Percentiles rank a stretch among this genome's conserved stretches.
Evolutionary conservation across 1,140 invertebrate species (phyloP).

Genomic region (Pogonomyrmex californicus): DNA sequence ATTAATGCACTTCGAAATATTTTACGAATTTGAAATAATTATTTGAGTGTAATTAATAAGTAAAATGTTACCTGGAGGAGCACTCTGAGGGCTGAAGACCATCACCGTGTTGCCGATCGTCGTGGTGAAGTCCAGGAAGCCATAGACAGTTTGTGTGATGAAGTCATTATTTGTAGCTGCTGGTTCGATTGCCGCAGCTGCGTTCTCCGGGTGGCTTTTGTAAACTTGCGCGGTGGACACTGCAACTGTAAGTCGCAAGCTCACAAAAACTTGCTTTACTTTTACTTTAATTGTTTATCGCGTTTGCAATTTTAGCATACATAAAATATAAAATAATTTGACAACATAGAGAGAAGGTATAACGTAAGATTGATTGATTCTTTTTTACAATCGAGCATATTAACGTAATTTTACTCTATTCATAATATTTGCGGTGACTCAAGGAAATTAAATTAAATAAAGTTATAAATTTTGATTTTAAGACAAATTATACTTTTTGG

Average conservation of each 20-base stretch:
- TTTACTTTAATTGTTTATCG: background rate
- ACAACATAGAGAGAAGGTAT: background rate
- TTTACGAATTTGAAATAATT: background rate
- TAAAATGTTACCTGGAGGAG: slow-evolving; percentile 85
- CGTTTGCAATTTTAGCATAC: background rate
- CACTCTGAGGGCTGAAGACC: slow-evolving; percentile 94
- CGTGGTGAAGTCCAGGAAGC: slow-evolving; percentile 95
- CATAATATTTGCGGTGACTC: background rate
- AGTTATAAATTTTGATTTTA: no score
- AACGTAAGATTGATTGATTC: background rate
- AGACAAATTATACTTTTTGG: background rate
- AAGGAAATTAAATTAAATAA: slow-evolving; percentile 18
- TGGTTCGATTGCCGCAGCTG: slow-evolving; percentile 63
- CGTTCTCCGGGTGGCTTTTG: slow-evolving; percentile 67
- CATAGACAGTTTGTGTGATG: slow-evolving; percentile 94
- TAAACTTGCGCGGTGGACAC: slow-evolving; percentile 82
- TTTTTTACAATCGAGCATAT: background rate
- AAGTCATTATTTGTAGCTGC: slow-evolving; percentile 81
- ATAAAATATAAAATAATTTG: background rate
- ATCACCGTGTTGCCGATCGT: slow-evolving; percentile 96
- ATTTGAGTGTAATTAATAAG: background rate
- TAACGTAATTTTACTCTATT: background rate
- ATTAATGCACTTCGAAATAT: background rate
- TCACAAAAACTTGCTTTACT: background rate
- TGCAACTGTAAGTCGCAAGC: slow-evolving; percentile 72